A percentile compares a stretch with the other conserved stretches of the same genome.
phyloP scores from a whole-genome alignment of 2,888 invertebrate species.

The Agrochola litura region DNA sequence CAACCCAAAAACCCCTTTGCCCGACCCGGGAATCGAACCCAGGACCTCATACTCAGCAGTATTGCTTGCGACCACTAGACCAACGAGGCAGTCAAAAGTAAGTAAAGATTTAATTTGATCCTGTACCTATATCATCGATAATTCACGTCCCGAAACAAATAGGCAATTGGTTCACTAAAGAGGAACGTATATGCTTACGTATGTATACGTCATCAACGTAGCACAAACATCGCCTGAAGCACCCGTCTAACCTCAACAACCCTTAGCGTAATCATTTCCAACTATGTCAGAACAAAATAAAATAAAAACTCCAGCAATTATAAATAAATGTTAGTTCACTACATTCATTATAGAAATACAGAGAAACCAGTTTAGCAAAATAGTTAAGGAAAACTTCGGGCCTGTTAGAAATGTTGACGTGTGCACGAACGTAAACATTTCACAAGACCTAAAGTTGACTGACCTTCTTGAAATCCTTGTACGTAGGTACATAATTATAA shows the following conservation, averaged over 20 bases:
- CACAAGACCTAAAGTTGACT: conserved; percentile 64
- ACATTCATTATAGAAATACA: conserved; percentile 50
- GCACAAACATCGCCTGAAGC: conserved; percentile 22
- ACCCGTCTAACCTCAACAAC: background rate
- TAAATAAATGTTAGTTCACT: conserved; percentile 45
- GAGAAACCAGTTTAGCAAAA: conserved; percentile 58
- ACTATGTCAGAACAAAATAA: conserved; percentile 4
- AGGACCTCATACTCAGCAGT: too few species aligned
- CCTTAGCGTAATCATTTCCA: conserved; percentile 40
- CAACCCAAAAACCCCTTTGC: too few species aligned
- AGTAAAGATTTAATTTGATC: too few species aligned
- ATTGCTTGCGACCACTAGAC: too few species aligned
- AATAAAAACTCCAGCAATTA: conserved; percentile 48
- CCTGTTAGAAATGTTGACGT: conserved; percentile 59
- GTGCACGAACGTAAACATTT: conserved; percentile 67
- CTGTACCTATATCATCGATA: too few species aligned
- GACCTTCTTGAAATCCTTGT: conserved; percentile 63
- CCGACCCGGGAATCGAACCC: too few species aligned
- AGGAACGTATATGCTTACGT: too few species aligned
- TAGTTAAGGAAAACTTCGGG: conserved; percentile 53
- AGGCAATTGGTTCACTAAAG: too few species aligned
- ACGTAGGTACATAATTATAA: background rate
- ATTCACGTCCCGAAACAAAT: too few species aligned
- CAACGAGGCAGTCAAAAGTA: too few species aligned
- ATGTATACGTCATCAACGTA: too few species aligned